A percentile compares a stretch with the other conserved stretches of the same genome.
Evolutionary conservation across 1,140 invertebrate genomes (phyloP).

Genomic region (Drosophila watanabei): DNA sequence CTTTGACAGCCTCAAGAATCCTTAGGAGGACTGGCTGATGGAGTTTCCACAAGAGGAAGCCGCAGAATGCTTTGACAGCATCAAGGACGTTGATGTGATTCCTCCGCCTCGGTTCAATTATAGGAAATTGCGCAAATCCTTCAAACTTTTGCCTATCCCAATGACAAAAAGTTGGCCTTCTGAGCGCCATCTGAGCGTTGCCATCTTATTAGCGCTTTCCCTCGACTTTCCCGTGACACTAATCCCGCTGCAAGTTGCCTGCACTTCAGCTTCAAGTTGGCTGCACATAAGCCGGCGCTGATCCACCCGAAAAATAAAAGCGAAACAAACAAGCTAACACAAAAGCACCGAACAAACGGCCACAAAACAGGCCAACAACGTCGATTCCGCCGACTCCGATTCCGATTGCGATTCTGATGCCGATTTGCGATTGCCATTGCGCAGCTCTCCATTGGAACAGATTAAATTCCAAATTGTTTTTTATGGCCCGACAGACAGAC

Average conservation of each 20-base stretch:
- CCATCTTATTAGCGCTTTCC: constrained; percentile 74
- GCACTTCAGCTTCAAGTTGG: constrained; percentile 72
- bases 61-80: constrained; percentile 59
- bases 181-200: constrained; percentile 7
- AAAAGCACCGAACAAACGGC: constrained; percentile 18
- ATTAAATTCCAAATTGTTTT: constrained; percentile 77
- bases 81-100: constrained; percentile 35
- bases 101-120: constrained; percentile 58
- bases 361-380: constrained; percentile 25
- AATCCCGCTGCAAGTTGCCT: constrained; percentile 48
- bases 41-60: constrained; percentile 22
- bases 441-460: constrained; percentile 44
- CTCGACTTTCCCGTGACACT: constrained; percentile 68
- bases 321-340: constrained; percentile 45
- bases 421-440: constrained; percentile 20
- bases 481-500: constrained; percentile 37
- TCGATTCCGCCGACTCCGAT: constrained; percentile 18
- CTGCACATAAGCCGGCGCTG: constrained; percentile 68
- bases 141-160: constrained; percentile 60
- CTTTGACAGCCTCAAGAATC: constrained; percentile 19
- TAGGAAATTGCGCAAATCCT: constrained; percentile 77
- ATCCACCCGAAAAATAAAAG: constrained; percentile 43
- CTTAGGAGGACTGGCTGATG: constrained; percentile 17
- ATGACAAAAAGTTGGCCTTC: constrained; percentile 46
- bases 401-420: constrained; percentile 29